Base-by-base conservation (phyloP, 2,113 vertebrate species). In the Nothoprocta pentlandii region DNA sequence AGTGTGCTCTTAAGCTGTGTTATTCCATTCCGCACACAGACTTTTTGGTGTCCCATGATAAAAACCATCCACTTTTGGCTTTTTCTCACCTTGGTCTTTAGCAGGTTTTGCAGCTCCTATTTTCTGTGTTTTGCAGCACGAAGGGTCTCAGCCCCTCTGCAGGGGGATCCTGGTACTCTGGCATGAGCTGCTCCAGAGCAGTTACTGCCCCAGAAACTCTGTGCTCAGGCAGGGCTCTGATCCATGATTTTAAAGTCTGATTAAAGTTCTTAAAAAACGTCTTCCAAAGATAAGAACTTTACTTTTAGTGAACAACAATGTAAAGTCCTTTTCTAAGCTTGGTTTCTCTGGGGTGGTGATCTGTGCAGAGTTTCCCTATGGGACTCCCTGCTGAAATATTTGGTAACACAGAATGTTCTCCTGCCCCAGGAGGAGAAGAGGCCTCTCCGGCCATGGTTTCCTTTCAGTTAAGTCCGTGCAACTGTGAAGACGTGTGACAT, bases 281-380 rank as follows among this genome's bases (percentile, higher is more conserved):
- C 64, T 80, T 80, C 68, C 61, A 73, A 76, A 21, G 26, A 21
- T 34, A 44, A 56, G 67, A 62, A 86, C 69, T 63, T 79, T 49
- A 26, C 34, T 79, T 78, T 30, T 19, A 8, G 30, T 25, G 17
- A 39, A 46, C n/a, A 13, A 16, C 36, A 30, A 85, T 63, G 42
- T 82, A 49, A 93, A 85, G 76, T 34, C 34, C 67, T 69, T 83
- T 62, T 39, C 49, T 85, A 56, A 74, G 62, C 44, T 67, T 78
- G 32, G 4, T 30, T 84, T 70, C 28, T 73, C 46, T 21, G 46
- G 10, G 23, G 58, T 69, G 54, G 77, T 92, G 87, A 41, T n/a
- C 15, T 66, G 59, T 71, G n/a, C 53, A 78, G 41, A 93, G 66
- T 66, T 89, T 39, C 28, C 58, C 41, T 62, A 49, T 73, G 79